Evolutionary conservation across 2,797 vertebrate species (phyloP), one percentile per base, ranked within the genome.

Genomic region (Helostoma temminkii): DNA sequence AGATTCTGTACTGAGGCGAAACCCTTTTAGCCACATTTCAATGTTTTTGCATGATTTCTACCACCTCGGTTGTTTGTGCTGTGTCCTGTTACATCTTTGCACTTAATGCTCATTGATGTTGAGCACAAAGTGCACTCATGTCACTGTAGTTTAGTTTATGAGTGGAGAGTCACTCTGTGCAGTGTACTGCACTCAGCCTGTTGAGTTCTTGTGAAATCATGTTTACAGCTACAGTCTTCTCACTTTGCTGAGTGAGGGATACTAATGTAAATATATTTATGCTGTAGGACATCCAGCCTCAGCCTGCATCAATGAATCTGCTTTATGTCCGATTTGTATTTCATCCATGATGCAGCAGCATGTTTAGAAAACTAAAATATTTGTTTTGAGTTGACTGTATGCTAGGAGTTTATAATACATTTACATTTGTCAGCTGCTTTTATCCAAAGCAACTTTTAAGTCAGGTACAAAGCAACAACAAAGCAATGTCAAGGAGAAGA

Each of bases 251-350:
- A 66, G 69, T 32, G 14, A 53, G 36, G 32, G 54, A 63, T 25
- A 63, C 59, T 4, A 30, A 4, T 8, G 28, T 74, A 49, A 63
- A 71, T 61, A 60, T 66, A 66, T 42, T 36, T 64, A 37, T 45
- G 12, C 32, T 48, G 68, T 80, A 46, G 79, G 74, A 62, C 9
- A 0, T 37, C 11, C 12, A 28, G 9, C 15, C 5, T 54, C 36
- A 39, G n/a, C 9, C 3, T 39, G 14, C 3, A 19, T 34, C 12
- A 30, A 18, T 4, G 22, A n/a, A 34, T 15, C 42, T 18, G 21
- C 25, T 57, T 34, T 12, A 11, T 34, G 32, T 37, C 36, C 15
- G 36, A 15, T 16, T 37, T 37, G 36, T 1, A 14, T 16, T 14
- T 37, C 11, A 1, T 16, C 36, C 5, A 4, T 34, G 32, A 34